A percentile compares a stretch with the other conserved stretches of the same genome.
phyloP scores from a whole-genome alignment of 2,797 vertebrate species.

The Eremophila alpestris region DNA sequence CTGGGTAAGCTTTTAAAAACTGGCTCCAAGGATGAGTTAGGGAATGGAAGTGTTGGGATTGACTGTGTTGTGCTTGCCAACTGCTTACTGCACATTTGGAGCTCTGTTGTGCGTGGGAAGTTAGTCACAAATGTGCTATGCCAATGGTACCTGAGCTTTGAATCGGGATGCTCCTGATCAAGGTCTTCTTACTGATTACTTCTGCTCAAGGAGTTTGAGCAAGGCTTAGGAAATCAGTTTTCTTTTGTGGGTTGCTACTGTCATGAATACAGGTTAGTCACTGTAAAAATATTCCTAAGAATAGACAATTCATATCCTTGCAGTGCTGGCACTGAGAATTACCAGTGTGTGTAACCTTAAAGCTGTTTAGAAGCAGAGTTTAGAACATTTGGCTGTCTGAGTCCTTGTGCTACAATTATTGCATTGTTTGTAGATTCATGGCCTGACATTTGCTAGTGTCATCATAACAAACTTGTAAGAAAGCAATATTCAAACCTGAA shows the following conservation, averaged over 20 bases:
- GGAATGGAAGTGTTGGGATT: background rate
- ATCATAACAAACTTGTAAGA: constrained; percentile 16
- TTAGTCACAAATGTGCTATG: fast-evolving
- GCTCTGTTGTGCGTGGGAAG: background rate
- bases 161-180: background rate
- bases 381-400: background rate
- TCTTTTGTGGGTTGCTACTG: background rate
- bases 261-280: background rate
- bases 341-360: background rate
- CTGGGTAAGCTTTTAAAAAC: background rate
- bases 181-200: background rate
- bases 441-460: constrained; percentile 36
- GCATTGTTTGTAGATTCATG: constrained; percentile 17
- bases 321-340: background rate
- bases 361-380: background rate
- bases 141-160: background rate
- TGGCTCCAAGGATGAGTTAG: background rate
- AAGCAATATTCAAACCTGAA: constrained; percentile 23
- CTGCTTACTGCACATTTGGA: background rate
- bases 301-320: background rate
- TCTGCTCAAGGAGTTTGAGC: background rate
- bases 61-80: background rate
- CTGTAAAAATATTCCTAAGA: background rate
- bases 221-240: background rate
- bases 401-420: constrained; percentile 28